Conservation (phyloP, 2,888 invertebrate genomes). For the Erebia aethiops region DNA sequence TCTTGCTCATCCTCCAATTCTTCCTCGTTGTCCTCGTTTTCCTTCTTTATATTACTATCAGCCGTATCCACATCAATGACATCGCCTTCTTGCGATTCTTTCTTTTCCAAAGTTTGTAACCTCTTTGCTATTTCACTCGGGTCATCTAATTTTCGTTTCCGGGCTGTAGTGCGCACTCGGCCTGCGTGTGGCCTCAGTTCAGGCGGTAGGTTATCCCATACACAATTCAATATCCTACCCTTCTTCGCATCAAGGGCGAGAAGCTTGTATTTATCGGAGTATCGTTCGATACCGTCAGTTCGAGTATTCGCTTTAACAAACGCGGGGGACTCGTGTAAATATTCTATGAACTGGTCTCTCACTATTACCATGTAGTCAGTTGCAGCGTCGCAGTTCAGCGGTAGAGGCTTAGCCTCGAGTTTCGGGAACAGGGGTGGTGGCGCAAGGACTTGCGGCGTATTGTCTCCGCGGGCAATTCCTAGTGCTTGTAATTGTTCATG, state of each 20-base stretch:
- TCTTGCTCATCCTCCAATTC: constrained; percentile 85
- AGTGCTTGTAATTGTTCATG: constrained; percentile 83
- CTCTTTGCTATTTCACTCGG: constrained; percentile 68
- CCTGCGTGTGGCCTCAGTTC: constrained; percentile 83
- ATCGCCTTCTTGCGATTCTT: constrained; percentile 80
- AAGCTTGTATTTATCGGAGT: constrained; percentile 83
- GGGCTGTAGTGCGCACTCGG: constrained; percentile 56
- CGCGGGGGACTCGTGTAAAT: constrained; percentile 86
- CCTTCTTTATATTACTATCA: constrained; percentile 74
- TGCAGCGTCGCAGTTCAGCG: constrained; percentile 79
- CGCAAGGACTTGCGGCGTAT: constrained; percentile 73
- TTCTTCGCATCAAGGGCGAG: constrained; percentile 76
- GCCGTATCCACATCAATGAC: constrained; percentile 74
- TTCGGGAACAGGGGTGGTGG: constrained; percentile 85
- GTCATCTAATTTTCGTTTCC: constrained; percentile 70
- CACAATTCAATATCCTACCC: constrained; percentile 74
- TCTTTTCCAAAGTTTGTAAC: constrained; percentile 87
- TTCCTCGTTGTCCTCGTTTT: constrained; percentile 81
- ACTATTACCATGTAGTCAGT: constrained; percentile 87
- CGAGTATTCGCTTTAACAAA: constrained; percentile 78
- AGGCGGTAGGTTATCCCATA: constrained; percentile 85
- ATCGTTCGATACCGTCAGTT: constrained; percentile 79
- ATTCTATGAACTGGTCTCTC: constrained; percentile 88
- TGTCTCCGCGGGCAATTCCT: constrained; percentile 82
- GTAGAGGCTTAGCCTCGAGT: constrained; percentile 81